Evolutionary conservation across 2,113 vertebrate species (phyloP).

Genomic region (Pterocles burchelli): DNA sequence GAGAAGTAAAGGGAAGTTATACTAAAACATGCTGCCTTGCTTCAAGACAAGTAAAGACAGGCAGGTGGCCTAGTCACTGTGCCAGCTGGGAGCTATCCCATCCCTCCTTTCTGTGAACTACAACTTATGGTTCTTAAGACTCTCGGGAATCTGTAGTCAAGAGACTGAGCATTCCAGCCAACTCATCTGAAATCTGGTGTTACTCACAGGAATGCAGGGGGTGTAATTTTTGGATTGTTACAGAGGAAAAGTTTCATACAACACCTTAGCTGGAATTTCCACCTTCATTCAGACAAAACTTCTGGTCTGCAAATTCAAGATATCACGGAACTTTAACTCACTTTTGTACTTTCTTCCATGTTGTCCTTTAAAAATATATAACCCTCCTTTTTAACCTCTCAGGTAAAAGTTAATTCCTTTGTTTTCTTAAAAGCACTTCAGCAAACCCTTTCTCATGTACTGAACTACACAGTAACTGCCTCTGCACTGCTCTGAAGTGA

Average conservation of each 20-base stretch:
- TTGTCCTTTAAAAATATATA: neutral
- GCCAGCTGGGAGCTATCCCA: neutral
- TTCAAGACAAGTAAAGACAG: neutral
- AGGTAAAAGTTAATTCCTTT: neutral
- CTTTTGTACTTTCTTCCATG: neutral
- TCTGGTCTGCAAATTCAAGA: neutral
- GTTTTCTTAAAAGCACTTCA: neutral
- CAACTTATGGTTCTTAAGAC: neutral
- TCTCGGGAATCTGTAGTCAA: neutral
- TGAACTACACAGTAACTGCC: neutral
- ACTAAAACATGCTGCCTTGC: neutral
- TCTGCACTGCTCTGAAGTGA: neutral
- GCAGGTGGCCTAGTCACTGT: neutral
- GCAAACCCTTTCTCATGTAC: neutral
- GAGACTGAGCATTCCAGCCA: neutral
- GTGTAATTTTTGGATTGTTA: neutral
- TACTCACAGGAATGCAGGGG: neutral
- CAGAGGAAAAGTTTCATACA: neutral
- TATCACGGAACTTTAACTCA: neutral
- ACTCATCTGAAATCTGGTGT: neutral
- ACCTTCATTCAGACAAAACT: neutral
- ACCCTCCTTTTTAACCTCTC: neutral
- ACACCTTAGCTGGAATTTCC: neutral
- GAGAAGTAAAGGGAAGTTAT: neutral
- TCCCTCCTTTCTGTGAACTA: neutral